Base-by-base conservation (phyloP, 2,888 invertebrate genomes). In the Tetanocera ferruginea region DNA sequence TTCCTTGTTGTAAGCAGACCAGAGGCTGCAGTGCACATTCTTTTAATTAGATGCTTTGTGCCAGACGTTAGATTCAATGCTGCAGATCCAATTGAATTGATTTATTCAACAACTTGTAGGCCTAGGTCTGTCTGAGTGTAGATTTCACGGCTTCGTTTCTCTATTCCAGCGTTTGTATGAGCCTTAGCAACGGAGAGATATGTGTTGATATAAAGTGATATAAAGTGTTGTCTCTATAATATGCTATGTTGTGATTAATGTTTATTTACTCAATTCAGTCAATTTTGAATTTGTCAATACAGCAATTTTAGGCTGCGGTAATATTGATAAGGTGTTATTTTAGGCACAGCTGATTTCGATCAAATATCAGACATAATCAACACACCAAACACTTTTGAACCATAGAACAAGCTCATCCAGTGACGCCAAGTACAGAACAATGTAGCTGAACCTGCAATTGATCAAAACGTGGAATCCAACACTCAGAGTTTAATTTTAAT, bases 401-500 rank as follows among this genome's bases (percentile, higher is more conserved):
- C 11, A 25, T 43, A n/a, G 5, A 8, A 11, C 17, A 28, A 17
- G 23, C 28, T 14, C 28, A 55, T 55, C 62, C 23, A 9, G 23
- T 49, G 55, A 9, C 8, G 28, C 43, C 37, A 11, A 62, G 17
- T 9, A n/a, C 28, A n/a, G 75, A 31, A 37, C n/a, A 52, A 23
- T 31, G 62, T 43, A 66, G 67, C 55, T 75, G 55, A 75, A 55
- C 34, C 51, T 55, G 55, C 19, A 43, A 71, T 9, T 34, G 9
- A 55, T 28, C n/a, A 25, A 49, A 62, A 62, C 52, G 55, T 49
- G 55, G 55, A 51, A 52, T 67, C 37, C 67, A 66, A 66, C 75
- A 66, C 75, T 55, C 75, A 19, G 66, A 31, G 43, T 17, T 14
- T 4, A 19, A 43, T 52, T 75, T 75, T 75, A 75, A 67, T 75